A percentile compares a stretch with the other conserved stretches of the same genome.
These are phyloP conservation scores for Triops longicaudatus DNA, from an alignment of 1,140 invertebrate genomes.

Conservation along the genomic window DNA sequence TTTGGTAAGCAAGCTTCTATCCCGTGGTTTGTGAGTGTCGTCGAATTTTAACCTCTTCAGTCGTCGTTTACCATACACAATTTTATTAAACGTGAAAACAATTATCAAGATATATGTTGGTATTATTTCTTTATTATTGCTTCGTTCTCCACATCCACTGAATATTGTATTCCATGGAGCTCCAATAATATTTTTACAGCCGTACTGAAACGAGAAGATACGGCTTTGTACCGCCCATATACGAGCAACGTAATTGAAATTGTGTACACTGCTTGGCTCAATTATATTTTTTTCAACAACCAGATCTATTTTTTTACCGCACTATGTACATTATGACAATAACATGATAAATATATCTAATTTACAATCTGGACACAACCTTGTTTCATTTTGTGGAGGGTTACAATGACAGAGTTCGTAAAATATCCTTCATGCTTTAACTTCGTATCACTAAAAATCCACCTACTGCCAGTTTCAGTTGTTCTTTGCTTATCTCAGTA, in stretches of 20 bases:
- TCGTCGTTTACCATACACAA: background rate
- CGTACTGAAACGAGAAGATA: background rate
- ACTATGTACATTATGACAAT: background rate
- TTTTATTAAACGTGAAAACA: too few species aligned
- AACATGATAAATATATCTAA: background rate
- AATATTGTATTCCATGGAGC: background rate
- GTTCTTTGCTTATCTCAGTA: background rate
- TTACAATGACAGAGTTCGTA: background rate
- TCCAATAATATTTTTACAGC: background rate
- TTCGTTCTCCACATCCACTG: background rate
- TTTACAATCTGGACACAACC: conserved; percentile 4
- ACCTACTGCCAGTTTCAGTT: background rate
- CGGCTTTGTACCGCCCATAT: background rate
- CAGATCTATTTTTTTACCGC: background rate
- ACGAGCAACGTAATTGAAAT: background rate
- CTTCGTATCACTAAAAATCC: background rate
- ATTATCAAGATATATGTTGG: too few species aligned
- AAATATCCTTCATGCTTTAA: background rate
- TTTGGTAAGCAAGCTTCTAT: too few species aligned
- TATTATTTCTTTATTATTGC: conserved; percentile 1
- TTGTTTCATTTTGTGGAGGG: background rate
- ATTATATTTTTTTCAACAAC: background rate
- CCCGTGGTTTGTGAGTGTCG: too few species aligned
- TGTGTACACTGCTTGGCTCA: background rate
- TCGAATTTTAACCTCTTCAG: too few species aligned